Evolutionary conservation across 2,888 invertebrate species (phyloP).

Genomic region (Drymonia ruficornis): DNA sequence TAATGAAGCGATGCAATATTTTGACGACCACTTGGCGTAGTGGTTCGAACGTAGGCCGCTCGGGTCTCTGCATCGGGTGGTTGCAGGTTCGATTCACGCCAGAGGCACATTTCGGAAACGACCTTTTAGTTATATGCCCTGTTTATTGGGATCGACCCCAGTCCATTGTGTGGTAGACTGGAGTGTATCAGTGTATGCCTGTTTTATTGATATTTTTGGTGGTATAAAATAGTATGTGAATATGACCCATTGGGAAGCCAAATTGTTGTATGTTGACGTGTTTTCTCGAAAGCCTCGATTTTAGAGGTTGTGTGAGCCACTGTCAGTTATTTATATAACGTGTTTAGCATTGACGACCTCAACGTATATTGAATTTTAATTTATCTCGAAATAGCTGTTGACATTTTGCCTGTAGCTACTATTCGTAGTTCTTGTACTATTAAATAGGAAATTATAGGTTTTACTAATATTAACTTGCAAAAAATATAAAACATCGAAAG

Average conservation of each 20-base stretch:
- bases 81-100: too few relatives aligned
- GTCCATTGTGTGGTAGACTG: neutral
- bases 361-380: constrained; percentile 33
- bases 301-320: constrained; percentile 10
- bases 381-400: constrained; percentile 20
- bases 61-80: too few relatives aligned
- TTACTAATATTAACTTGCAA: too few relatives aligned
- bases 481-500: too few relatives aligned
- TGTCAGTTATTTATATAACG: constrained; percentile 8
- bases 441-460: neutral
- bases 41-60: too few relatives aligned
- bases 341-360: constrained; percentile 24
- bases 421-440: neutral
- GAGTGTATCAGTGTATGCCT: too few relatives aligned
- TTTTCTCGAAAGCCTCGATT: constrained; percentile 1
- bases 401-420: constrained; percentile 22
- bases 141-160: too few relatives aligned
- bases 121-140: too few relatives aligned
- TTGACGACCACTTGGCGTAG: too few relatives aligned
- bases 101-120: too few relatives aligned
- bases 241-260: neutral
- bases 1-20: constrained; percentile 6
- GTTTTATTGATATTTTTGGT: constrained; percentile 1
- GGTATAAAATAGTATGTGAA: neutral
- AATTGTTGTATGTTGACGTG: constrained; percentile 10